Conservation (phyloP, 2,888 invertebrate genomes). For the Cephonodes hylas region DNA sequence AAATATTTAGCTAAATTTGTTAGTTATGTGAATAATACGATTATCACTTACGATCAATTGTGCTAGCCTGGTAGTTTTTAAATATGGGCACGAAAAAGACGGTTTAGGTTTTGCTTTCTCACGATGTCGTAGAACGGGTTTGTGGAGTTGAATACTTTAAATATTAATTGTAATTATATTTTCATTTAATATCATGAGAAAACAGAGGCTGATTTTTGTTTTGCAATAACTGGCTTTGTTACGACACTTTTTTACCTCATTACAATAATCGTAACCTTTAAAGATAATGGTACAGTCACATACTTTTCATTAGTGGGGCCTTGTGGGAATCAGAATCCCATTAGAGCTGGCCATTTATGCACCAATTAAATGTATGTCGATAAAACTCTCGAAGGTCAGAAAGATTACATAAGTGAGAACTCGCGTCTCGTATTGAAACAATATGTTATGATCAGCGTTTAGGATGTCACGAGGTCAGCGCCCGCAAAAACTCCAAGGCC, state of each 20-base stretch:
- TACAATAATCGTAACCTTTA: not conserved
- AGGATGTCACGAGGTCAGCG: not conserved
- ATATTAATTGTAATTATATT: no score
- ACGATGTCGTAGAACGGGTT: no score
- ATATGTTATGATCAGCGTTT: not conserved
- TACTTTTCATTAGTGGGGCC: constrained; percentile 3
- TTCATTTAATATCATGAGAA: no score
- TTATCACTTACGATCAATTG: no score
- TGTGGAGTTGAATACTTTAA: no score
- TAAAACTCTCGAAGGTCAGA: constrained; percentile 12
- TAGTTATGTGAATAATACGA: no score
- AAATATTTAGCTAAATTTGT: no score
- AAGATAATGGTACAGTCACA: not conserved
- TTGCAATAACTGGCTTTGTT: no score
- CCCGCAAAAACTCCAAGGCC: not conserved
- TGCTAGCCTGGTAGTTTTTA: no score
- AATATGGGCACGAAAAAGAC: no score
- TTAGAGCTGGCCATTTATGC: constrained; percentile 7
- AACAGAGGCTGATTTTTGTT: no score
- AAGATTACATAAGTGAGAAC: constrained; percentile 12
- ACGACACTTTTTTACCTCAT: not conserved
- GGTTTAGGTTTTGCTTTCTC: no score
- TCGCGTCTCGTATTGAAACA: constrained; percentile 5
- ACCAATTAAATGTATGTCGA: constrained; percentile 12
- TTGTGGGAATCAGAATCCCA: constrained; percentile 13